phyloP scores from a whole-genome alignment of 2,113 vertebrate genomes.

The Damaliscus lunatus region DNA sequence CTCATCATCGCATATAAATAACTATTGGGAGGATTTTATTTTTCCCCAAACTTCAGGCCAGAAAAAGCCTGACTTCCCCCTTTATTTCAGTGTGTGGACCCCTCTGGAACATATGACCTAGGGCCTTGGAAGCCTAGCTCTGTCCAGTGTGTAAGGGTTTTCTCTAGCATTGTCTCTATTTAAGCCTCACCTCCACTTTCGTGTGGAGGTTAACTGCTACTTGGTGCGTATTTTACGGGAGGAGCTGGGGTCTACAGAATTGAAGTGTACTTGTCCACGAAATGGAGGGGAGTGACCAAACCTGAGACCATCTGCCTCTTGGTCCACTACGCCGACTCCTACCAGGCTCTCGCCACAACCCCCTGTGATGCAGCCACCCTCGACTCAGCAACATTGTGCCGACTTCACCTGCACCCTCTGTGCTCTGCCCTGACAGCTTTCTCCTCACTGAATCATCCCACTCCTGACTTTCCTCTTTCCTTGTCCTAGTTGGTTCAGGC shows the following conservation, averaged over 20 bases:
- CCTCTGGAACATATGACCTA: not conserved
- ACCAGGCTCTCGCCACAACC: not conserved
- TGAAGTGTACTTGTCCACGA: not conserved
- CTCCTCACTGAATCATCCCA: not conserved
- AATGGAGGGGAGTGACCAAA: not conserved
- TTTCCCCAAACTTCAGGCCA: not conserved
- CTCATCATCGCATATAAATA: not conserved
- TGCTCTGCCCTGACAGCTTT: accelerated
- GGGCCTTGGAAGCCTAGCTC: not conserved
- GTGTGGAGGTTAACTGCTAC: not conserved
- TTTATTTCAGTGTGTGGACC: not conserved
- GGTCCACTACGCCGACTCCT: not conserved
- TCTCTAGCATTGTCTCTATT: not conserved
- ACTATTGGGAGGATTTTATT: not conserved
- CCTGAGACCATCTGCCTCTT: not conserved
- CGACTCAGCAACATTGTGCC: accelerated
- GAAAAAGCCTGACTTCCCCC: not conserved
- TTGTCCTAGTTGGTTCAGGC: not conserved
- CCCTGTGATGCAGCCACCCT: accelerated
- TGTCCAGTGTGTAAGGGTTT: not conserved
- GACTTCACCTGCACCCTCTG: accelerated
- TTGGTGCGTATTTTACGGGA: not conserved
- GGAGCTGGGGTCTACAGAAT: not conserved
- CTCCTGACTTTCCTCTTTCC: not conserved
- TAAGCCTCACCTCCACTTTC: not conserved